Conservation (phyloP, 53 echinoderm and acorn worm genomes). For the Apostichopus leukothele region DNA sequence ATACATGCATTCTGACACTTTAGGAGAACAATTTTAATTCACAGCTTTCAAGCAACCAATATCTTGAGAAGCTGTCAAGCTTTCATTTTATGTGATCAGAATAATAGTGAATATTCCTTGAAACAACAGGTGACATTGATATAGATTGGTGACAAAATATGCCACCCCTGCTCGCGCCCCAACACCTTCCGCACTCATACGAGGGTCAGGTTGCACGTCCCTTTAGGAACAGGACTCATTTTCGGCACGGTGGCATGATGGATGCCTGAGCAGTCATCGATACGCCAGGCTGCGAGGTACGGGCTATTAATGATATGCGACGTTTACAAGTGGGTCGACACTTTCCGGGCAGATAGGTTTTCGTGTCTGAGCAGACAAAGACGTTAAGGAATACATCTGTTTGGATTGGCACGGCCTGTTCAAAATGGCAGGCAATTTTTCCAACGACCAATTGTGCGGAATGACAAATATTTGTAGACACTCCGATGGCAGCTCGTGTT, state of each 20-base stretch:
- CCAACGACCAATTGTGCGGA: neutral
- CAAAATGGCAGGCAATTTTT: neutral
- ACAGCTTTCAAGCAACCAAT: too few relatives aligned
- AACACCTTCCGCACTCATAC: neutral
- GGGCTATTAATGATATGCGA: neutral
- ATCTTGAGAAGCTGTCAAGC: too few relatives aligned
- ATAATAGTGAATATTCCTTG: too few relatives aligned
- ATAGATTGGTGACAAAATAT: too few relatives aligned
- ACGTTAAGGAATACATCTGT: too few relatives aligned
- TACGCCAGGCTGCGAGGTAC: neutral
- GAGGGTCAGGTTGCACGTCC: neutral
- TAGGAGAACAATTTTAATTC: too few relatives aligned
- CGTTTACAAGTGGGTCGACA: conserved; percentile 9
- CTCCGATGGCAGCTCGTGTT: neutral
- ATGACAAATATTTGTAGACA: neutral
- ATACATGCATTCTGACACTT: too few relatives aligned
- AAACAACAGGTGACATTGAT: too few relatives aligned
- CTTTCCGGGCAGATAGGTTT: neutral
- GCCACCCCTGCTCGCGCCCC: too few relatives aligned
- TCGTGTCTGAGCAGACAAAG: too few relatives aligned
- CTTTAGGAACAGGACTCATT: neutral
- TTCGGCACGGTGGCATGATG: neutral
- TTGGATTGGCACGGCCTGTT: too few relatives aligned
- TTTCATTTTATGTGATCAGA: too few relatives aligned
- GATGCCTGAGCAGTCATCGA: neutral